phyloP scores from a whole-genome alignment of 2,888 invertebrate genomes.

The Acrocyrtus sp. region DNA sequence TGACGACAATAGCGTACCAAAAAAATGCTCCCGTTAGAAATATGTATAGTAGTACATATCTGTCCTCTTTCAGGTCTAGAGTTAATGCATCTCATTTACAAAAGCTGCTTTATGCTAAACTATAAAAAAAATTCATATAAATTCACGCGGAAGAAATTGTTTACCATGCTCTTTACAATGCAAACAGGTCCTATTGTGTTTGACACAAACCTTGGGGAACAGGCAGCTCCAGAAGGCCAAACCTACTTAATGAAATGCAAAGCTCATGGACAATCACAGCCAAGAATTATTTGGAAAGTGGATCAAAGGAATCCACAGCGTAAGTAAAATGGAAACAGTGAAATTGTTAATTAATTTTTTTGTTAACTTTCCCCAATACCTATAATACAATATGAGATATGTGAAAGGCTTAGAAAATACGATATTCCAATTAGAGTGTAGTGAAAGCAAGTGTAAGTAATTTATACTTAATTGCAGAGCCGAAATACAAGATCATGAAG shows the following conservation, averaged over 20 bases:
- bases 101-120: no score
- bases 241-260: slow-evolving; percentile 57
- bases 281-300: slow-evolving; percentile 62
- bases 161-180: slow-evolving; percentile 10
- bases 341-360: not conserved
- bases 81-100: no score
- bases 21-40: no score
- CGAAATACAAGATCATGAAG: slow-evolving; percentile 54
- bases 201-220: slow-evolving; percentile 57
- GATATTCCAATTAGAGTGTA: no score
- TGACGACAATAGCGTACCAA: no score
- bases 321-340: slow-evolving; percentile 24
- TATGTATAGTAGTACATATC: no score
- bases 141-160: not conserved
- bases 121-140: slow-evolving; percentile 24
- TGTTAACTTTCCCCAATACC: no score
- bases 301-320: slow-evolving; percentile 53
- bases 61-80: no score
- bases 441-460: no score
- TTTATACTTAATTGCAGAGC: slow-evolving; percentile 32
- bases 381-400: no score
- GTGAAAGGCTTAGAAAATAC: no score
- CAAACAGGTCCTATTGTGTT: slow-evolving; percentile 63
- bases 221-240: slow-evolving; percentile 61
- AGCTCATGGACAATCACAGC: slow-evolving; percentile 57